These are phyloP conservation scores for Acridotheres tristis DNA, from an alignment of 2,797 vertebrate genomes.

Conservation along the genomic window DNA sequence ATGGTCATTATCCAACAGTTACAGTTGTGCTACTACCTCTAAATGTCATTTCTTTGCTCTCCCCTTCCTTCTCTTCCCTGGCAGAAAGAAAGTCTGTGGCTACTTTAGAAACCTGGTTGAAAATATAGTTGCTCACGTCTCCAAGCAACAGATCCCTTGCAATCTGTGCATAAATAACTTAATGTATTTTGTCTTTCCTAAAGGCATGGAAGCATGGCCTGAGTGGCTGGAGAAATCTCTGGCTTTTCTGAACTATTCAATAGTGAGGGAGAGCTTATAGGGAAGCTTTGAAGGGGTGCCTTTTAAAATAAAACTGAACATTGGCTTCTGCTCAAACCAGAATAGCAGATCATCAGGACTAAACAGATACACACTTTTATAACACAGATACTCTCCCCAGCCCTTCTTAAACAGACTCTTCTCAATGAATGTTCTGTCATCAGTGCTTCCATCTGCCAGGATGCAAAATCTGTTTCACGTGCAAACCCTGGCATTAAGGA, in stretches of 20 bases:
- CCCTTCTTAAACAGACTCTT: not conserved
- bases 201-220: not conserved
- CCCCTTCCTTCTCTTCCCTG: not conserved
- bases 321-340: constrained; percentile 8
- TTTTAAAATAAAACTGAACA: constrained; percentile 10
- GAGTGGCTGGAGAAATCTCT: constrained; percentile 1
- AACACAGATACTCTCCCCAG: not conserved
- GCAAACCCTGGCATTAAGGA: not conserved
- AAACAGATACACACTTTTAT: constrained; percentile 2
- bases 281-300: constrained; percentile 5
- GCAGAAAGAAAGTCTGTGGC: not conserved
- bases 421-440: not conserved
- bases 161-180: constrained; percentile 10
- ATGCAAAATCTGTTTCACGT: not conserved
- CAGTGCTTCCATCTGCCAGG: constrained; percentile 4
- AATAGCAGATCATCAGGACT: constrained; percentile 48
- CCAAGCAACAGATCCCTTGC: constrained; percentile 41
- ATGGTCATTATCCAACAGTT: not conserved
- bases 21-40: not conserved
- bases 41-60: not conserved
- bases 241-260: not conserved
- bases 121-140: not conserved
- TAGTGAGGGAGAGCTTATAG: not conserved
- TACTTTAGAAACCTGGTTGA: not conserved
- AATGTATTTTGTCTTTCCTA: not conserved